These are phyloP conservation scores for Tichodroma muraria DNA, from an alignment of 2,113 vertebrate species.

Conservation along the genomic window DNA sequence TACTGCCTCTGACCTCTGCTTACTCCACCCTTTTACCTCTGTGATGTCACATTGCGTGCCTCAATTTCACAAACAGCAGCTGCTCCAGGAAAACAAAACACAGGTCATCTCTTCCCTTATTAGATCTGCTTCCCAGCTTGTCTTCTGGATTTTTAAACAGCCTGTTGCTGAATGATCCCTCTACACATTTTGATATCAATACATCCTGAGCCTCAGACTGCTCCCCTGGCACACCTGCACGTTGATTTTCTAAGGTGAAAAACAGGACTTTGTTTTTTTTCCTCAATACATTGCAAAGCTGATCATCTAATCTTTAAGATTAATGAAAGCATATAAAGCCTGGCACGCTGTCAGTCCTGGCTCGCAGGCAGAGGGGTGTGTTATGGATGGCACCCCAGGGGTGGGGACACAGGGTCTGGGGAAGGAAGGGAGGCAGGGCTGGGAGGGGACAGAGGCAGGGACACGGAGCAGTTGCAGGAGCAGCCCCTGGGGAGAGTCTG, in stretches of 20 bases:
- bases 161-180: neutral
- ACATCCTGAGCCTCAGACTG: neutral
- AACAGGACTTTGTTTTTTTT: neutral
- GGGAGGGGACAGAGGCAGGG: neutral
- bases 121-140: neutral
- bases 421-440: neutral
- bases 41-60: neutral
- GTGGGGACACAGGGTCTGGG: rapidly evolving
- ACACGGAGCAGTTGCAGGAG: neutral
- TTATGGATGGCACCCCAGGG: neutral
- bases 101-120: neutral
- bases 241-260: neutral
- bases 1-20: neutral
- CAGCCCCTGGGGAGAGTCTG: neutral
- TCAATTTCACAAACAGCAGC: neutral
- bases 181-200: neutral
- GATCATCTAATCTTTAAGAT: neutral
- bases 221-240: neutral
- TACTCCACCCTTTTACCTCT: neutral
- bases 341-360: neutral
- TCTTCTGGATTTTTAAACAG: neutral
- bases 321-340: neutral
- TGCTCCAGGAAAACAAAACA: neutral
- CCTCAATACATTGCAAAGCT: neutral
- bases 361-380: neutral